A percentile compares a stretch with the other conserved stretches of the same genome.
Conservation (phyloP, 2,113 vertebrate genomes). For the Colossoma macropomum region DNA sequence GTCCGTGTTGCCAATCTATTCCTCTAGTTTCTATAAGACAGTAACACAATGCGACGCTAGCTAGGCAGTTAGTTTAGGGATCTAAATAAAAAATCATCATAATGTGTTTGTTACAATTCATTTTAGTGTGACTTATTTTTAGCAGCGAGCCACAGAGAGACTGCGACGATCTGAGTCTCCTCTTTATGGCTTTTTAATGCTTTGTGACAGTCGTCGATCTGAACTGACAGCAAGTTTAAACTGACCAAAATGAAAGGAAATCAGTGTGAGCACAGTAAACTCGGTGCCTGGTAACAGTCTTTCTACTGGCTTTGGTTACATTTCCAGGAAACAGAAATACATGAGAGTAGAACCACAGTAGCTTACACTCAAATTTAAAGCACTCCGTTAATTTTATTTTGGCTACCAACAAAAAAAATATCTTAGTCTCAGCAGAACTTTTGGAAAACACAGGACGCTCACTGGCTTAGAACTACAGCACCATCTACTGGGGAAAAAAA, state of each 20-base stretch:
- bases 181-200: conserved; percentile 41
- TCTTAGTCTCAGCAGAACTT: neutral
- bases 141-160: conserved; percentile 39
- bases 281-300: conserved; percentile 49
- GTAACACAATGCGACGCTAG: conserved; percentile 21
- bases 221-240: conserved; percentile 8
- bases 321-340: conserved; percentile 8
- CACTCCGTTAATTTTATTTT: neutral
- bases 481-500: neutral
- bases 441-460: neutral
- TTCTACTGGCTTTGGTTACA: conserved; percentile 47
- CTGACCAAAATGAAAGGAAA: conserved; percentile 1
- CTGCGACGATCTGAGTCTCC: neutral
- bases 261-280: conserved; percentile 34
- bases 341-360: conserved; percentile 19
- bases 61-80: conserved; percentile 20
- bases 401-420: neutral
- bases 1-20: conserved; percentile 9
- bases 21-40: conserved; percentile 5
- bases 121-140: conserved; percentile 32
- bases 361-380: conserved; percentile 18
- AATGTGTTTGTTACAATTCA: neutral
- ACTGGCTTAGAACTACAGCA: neutral
- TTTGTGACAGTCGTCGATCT: conserved; percentile 18
- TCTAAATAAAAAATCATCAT: neutral